phyloP scores from a whole-genome alignment of 2,113 vertebrate genomes.

The Eonycteris spelaea region DNA sequence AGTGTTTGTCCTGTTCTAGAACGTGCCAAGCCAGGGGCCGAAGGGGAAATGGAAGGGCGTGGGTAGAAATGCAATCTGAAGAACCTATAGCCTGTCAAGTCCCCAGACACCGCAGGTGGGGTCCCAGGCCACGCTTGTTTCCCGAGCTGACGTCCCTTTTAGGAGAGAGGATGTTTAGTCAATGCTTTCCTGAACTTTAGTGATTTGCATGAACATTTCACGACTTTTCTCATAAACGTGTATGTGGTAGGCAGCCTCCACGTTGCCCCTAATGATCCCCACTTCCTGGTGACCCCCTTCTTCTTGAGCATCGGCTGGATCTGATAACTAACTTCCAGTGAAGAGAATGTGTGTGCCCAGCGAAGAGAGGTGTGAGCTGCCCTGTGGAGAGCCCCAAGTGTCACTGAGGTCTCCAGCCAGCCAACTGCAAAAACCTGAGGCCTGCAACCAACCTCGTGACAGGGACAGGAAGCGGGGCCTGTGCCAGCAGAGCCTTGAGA shows the following conservation, averaged over 20 bases:
- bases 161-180: not conserved
- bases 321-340: not conserved
- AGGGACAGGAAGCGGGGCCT: not conserved
- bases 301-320: not conserved
- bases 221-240: not conserved
- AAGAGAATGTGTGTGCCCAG: not conserved
- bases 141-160: not conserved
- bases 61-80: not conserved
- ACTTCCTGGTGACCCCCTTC: not conserved
- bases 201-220: not conserved
- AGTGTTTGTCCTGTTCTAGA: not conserved
- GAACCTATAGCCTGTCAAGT: not conserved
- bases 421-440: not conserved
- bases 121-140: not conserved
- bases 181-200: not conserved
- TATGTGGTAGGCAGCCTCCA: not conserved
- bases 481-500: rapidly evolving
- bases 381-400: not conserved
- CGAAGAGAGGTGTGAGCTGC: not conserved
- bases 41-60: not conserved
- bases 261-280: not conserved
- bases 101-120: not conserved
- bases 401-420: not conserved
- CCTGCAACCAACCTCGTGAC: rapidly evolving
- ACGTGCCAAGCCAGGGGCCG: not conserved